A percentile compares a stretch with the other conserved stretches of the same genome.
Evolutionary conservation across 2,888 invertebrate genomes (phyloP).

Genomic region (Aspidiotus rigidus): DNA sequence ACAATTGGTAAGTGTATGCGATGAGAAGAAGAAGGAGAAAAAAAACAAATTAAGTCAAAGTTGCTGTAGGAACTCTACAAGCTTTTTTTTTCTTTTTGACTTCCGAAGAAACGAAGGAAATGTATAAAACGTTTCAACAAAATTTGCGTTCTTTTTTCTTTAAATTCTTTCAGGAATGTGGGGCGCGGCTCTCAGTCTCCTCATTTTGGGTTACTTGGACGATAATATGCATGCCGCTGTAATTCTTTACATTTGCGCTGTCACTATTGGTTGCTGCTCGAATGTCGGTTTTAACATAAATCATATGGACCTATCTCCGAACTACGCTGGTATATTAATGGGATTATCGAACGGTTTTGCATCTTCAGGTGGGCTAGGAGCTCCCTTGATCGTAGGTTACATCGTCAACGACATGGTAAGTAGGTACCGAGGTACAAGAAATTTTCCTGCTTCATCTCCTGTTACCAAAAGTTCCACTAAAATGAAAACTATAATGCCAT

Average conservation of each 20-base stretch:
- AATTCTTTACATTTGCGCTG: slow-evolving; percentile 34
- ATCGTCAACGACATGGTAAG: slow-evolving; percentile 61
- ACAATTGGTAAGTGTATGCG: slow-evolving; percentile 43
- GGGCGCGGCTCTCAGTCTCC: slow-evolving; percentile 34
- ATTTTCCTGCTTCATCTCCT: too few relatives aligned
- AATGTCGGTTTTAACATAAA: slow-evolving; percentile 60
- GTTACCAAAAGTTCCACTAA: too few relatives aligned
- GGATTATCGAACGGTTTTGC: slow-evolving; percentile 71
- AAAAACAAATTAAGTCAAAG: too few relatives aligned
- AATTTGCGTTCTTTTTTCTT: not conserved
- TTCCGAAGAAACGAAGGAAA: not conserved
- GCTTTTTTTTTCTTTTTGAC: not conserved
- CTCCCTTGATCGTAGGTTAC: slow-evolving; percentile 61
- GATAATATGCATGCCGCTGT: slow-evolving; percentile 30
- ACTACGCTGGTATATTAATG: slow-evolving; percentile 74
- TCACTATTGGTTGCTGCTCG: slow-evolving; percentile 56
- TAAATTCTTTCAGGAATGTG: slow-evolving; percentile 32
- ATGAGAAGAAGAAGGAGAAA: not conserved
- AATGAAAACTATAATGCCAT: too few relatives aligned
- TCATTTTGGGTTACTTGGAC: slow-evolving; percentile 35
- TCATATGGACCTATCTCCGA: slow-evolving; percentile 75
- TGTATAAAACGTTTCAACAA: not conserved
- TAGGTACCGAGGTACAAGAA: slow-evolving; percentile 43
- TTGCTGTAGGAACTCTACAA: not conserved
- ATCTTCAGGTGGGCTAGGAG: slow-evolving; percentile 67